Evolutionary conservation across 2,113 vertebrate species (phyloP), one percentile per base, ranked within the genome.

Genomic region (Dolichallabes microphthalmus): DNA sequence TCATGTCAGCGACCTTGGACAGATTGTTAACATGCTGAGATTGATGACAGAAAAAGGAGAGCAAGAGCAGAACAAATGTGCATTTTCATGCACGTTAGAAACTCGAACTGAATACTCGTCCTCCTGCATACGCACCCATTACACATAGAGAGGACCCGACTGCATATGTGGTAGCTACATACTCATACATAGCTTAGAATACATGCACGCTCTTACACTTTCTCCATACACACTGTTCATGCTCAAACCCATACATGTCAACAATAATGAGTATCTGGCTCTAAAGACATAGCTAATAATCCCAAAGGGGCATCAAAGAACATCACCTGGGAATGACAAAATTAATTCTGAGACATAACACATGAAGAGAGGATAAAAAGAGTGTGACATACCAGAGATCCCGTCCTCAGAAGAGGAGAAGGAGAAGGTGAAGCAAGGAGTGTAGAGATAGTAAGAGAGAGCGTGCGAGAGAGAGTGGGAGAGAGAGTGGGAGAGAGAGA

Each of bases 91-190:
- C 71, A 55, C 12, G 25, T 77, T 69, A 76, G 71, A n/a, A 53
- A 66, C 45, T 76, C 20, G 22, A 80, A 80, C 71, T 63, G 32
- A 58, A 64, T 78, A 73, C 66, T 78, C 2, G 5, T 15, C 17
- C 53, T 64, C n/a, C 25, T 30, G 77, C 81, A 82, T 17, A 83
- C 60, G 35, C 0, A 35, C 89, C 68, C 58, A 90, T 91, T 93
- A 45, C 45, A 45, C 45, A 45, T 93, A 92, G 88, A 90, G 50
- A 74, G 6, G 39, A 71, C 90, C 91, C 91, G 93, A 88, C 77
- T 53, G 66, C 88, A 91, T 90, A 93, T 90, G 90, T 91, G 90
- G 86, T 85, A 78, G 82, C 83, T 89, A 84, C 17, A 4, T 50
- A 82, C 85, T 68, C 82, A 60, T 84, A 69, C 35, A 85, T 52